phyloP scores from a whole-genome alignment of 1,140 invertebrate genomes.

The Eriocheir sinensis region DNA sequence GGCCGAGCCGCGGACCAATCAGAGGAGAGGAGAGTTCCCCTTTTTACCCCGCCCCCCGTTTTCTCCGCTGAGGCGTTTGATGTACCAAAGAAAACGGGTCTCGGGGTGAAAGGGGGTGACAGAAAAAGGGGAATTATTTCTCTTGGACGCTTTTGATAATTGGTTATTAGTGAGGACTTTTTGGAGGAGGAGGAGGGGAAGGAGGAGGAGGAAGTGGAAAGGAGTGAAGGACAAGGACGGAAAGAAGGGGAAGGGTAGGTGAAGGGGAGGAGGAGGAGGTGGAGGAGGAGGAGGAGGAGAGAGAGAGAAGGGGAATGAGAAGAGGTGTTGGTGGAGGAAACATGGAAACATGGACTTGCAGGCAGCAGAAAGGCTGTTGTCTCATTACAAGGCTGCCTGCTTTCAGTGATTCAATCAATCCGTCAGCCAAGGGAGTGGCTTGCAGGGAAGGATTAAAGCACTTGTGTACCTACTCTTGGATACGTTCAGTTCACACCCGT shows the following conservation, averaged over 20 bases:
- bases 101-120: not conserved
- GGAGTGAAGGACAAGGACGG: not conserved
- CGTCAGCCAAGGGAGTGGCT: too few species aligned
- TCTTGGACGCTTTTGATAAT: constrained; percentile 6
- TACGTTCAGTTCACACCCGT: too few species aligned
- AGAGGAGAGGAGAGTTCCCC: too few species aligned
- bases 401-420: too few species aligned
- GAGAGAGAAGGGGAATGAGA: not conserved
- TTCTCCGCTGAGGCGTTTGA: not conserved
- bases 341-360: not conserved
- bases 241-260: not conserved
- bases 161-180: constrained; percentile 2
- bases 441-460: too few species aligned
- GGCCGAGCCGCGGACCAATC: not conserved
- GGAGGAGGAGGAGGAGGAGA: not conserved
- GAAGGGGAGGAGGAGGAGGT: not conserved
- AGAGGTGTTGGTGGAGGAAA: not conserved
- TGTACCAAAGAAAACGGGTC: not conserved
- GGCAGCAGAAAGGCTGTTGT: too few species aligned
- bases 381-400: too few species aligned
- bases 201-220: not conserved
- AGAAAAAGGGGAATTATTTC: constrained; percentile 6
- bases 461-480: too few species aligned
- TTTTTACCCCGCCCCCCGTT: not conserved
- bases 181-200: not conserved